A percentile compares a stretch with the other conserved stretches of the same genome.
Conservation (phyloP, 2,888 invertebrate species). For the Hyppa rectilinea region DNA sequence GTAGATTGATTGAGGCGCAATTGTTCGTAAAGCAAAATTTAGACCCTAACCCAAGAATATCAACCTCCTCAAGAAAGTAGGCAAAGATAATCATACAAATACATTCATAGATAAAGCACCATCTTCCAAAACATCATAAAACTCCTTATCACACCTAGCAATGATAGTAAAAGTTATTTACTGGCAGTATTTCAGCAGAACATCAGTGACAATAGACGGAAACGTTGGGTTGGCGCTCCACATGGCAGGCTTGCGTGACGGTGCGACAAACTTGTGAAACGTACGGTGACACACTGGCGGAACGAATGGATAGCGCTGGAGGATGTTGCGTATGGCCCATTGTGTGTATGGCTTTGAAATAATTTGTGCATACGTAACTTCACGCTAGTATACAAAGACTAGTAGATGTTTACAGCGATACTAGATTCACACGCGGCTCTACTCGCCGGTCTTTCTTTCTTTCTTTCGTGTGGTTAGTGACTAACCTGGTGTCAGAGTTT, state of each 20-base stretch:
- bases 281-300: slow-evolving; percentile 49
- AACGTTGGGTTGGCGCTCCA: slow-evolving; percentile 70
- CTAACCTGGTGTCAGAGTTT: too few species aligned
- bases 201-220: slow-evolving; percentile 78
- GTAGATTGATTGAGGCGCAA: too few species aligned
- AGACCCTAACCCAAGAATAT: not conserved
- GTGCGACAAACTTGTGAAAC: slow-evolving; percentile 80
- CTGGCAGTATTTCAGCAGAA: slow-evolving; percentile 37
- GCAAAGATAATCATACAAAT: not conserved
- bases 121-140: not conserved
- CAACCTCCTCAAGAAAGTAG: not conserved
- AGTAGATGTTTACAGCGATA: too few species aligned
- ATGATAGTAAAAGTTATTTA: slow-evolving; percentile 45
- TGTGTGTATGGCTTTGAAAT: slow-evolving; percentile 4
- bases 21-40: not conserved
- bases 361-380: not conserved
- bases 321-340: slow-evolving; percentile 25
- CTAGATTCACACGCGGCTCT: too few species aligned
- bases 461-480: too few species aligned
- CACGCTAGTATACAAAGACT: not conserved
- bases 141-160: not conserved
- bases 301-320: slow-evolving; percentile 42
- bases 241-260: slow-evolving; percentile 79
- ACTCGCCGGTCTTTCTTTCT: too few species aligned
- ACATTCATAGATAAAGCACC: not conserved